Evolutionary conservation across 2,888 invertebrate genomes (phyloP), one percentile per base, ranked within the genome.

Genomic region (Tubulanus polymorphus): DNA sequence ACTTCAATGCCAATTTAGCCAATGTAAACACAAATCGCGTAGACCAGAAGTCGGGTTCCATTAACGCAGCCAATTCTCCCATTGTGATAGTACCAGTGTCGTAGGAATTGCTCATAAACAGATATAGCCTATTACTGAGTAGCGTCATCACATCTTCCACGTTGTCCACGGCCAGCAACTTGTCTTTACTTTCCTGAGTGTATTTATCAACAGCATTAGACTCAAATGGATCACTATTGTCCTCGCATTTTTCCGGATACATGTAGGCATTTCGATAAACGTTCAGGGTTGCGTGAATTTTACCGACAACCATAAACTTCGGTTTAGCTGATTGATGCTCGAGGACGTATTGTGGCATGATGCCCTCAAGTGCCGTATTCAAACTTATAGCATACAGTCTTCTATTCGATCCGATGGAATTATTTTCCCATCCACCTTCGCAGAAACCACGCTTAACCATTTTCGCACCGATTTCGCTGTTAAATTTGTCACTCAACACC

Each of bases 21-120:
- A 41, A 15, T 8, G 41, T 8, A 15, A 20, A 41, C 5, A 41
- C 41, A 23, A 41, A 41, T 5, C 41, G 41, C 15, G 5, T 41
- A 8, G 41, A 41, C 41, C 41, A 41, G 41, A 41, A 41, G 6
- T 41, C 41, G 20, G 41, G 5, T 5, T 41, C 41, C 41, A 41
- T 41, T 41, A 41, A 8, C 5, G 41, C 41, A 41, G 41, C 41
- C 41, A 41, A 41, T 41, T 41, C 6, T 20, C 41, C 41, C 41
- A 41, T 41, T 18, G 41, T 41, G 41, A 41, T 41, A 8, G 6
- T 8, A 8, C 41, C 41, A 8, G 41, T 41, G 41, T 41, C 41
- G 15, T 41, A 41, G 6, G 41, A 8, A 23, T 41, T 41, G 41
- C 23, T 41, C 41, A 41, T 41, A 15, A 41, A 41, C 41, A 41